Evolutionary conservation across 2,888 invertebrate genomes (phyloP), one percentile per base, ranked within the genome.

Genomic region (Plebejus anna): DNA sequence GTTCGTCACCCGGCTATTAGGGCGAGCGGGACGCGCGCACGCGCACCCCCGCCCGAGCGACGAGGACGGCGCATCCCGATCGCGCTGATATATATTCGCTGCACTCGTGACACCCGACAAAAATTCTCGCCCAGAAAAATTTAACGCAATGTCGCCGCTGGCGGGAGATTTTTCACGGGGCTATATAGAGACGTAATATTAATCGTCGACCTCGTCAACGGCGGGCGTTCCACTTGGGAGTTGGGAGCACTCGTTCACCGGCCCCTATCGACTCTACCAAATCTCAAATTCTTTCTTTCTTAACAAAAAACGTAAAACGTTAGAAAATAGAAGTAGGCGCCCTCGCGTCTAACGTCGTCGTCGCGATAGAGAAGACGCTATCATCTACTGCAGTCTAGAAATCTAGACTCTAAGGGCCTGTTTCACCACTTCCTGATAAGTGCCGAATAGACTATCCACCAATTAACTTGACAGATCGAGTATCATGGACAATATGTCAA

Each of bases 1-100:
- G 94, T 93, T 93, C 92, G 93, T 93, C 93, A 92, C 92, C 88
- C 92, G 92, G 93, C 94, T 93, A 93, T 93, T 94, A 94, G 94
- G 87, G 90, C 81, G 93, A 93, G 89, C 89, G 92, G 91, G 93
- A 94, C 89, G 87, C 89, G 90, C 90, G 87, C 88, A 87, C 82
- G 28, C 85, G 84, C 89, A 89, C 87, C 90, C 86, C 88, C 87
- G 88, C 87, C 88, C 85, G 90, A 85, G 85, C 87, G 90, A 93
- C 91, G 87, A 92, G 90, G 93, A 92, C 91, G 91, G 90, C 88
- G 90, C 88, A 88, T 90, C 89, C 89, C 87, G 86, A 91, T 91
- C 90, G 88, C 84, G 85, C 86, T 86, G 86, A 92, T 91, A 90
- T 92, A 90, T 90, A 92, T 92, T 89, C 89, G 90, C 88, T 91